Base-by-base conservation (phyloP, 1,140 invertebrate genomes). In the Centruroides sculpturatus region DNA sequence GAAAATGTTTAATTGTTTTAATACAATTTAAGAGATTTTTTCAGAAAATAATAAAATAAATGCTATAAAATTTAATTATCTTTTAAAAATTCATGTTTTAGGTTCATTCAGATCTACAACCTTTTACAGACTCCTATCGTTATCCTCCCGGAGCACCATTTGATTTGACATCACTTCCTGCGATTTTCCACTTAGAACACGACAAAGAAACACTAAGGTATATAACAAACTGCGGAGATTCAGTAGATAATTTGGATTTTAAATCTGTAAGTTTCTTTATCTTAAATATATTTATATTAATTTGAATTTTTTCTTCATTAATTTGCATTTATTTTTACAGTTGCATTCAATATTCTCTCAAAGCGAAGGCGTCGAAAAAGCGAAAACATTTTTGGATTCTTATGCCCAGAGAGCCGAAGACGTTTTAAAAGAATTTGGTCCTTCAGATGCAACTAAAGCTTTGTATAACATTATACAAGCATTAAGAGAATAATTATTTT, bases 141-240 rank as follows among this genome's bases (percentile, higher is more conserved):
- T 59, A 61, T 57, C 64, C 82, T 62, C 76, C 78, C 10, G 72
- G 73, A 10, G 64, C 63, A 5, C 56, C 64, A 47, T 69, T 76
- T 61, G 69, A 69, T 66, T 71, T 92, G 23, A 83, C 87, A 34
- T 86, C 86, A 55, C 86, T 88, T 46, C 89, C 90, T 3, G 81
- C 92, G 0, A 81, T 92, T 68, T 87, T 89, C 68, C 86, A 89
- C 60, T 73, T 91, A 57, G 81, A 89, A 71, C 78, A 84, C 47
- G 79, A 87, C 66, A 83, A 83, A 3, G 77, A 79, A 3, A 77
- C 89, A 47, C 83, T 89, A 68, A 73, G 74, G 3, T 80, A 85
- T 70, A 83, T 89, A 34, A 81, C 88, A 69, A 81, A 82, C 60
- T 85, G 85, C 8, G 47, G 79, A 53, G 78, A 82, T 64, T 83